Evolutionary conservation across 2,797 vertebrate species (phyloP), one percentile per base, ranked within the genome.

Genomic region (Mionectes olivaceus): DNA sequence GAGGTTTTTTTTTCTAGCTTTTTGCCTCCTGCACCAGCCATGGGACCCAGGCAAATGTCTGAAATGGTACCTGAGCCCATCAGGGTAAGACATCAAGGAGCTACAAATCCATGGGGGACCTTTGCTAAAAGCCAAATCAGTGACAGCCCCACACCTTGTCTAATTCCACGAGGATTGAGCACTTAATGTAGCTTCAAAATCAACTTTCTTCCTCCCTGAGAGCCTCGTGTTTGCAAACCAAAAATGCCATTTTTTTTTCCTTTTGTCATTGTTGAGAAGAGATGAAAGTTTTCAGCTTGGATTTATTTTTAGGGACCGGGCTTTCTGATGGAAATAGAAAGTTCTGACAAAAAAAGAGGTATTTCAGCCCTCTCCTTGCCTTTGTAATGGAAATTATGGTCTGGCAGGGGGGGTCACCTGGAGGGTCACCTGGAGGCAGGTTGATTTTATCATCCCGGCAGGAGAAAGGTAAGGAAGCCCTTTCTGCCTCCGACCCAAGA

Each of bases 241-340:
- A 57, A 52, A 30, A 52, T 52, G 49, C 27, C 16, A 7, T 28
- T 52, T 52, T 52, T 11, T 25, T 25, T 49, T 49, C 37, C 49
- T 22, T 24, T 24, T 1, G 3, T 5, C n/a, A 1, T 5, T 2
- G 19, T 8, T 9, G 28, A 24, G 41, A 70, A 70, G 13, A 57
- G 69, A 27, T n/a, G 46, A 33, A 64, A 80, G 24, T 22, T 75
- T 35, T 43, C 47, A 53, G 7, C 3, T 2, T 5, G 27, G 46
- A 6, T 83, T 94, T 83, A 15, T 61, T 93, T 91, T 89, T 56
- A 71, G 53, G 70, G 49, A 57, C 12, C 2, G 1, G 14, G 6
- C 27, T 56, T 78, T 93, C 41, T 71, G 56, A 11, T 32, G 37
- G 37, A 35, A 60, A 60, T 0, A 56, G 18, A 30, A 57, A 82